These are phyloP conservation scores for Drosophila pegasa DNA, from an alignment of 2,888 invertebrate species.

Conservation along the genomic window DNA sequence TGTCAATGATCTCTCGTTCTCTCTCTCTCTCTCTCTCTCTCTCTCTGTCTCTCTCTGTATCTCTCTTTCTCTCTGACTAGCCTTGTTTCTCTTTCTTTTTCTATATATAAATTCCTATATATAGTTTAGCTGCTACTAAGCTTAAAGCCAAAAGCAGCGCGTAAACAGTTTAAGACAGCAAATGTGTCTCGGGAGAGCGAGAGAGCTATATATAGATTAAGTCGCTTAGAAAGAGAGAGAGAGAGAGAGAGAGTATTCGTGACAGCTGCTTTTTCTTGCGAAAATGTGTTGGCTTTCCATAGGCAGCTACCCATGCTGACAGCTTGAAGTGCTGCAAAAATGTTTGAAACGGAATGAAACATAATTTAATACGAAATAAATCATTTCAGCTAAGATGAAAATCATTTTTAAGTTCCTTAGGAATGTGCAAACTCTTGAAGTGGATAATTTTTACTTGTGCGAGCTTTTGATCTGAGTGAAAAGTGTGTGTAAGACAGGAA, in stretches of 20 bases:
- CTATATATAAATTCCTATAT: conserved; percentile 21
- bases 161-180: conserved; percentile 33
- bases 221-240: conserved; percentile 7
- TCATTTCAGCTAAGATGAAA: not conserved
- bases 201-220: not conserved
- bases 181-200: not conserved
- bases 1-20: conserved; percentile 35
- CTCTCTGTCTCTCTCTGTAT: not conserved
- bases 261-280: conserved; percentile 4
- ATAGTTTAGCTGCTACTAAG: conserved; percentile 22
- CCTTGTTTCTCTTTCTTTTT: not conserved
- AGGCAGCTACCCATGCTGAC: not conserved
- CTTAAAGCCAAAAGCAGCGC: conserved; percentile 36
- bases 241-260: not conserved
- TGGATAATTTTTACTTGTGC: no score
- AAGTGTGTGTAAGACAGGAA: not conserved
- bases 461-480: not conserved
- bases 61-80: not conserved
- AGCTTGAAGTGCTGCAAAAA: not conserved
- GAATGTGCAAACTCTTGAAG: not conserved
- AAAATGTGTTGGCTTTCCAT: conserved; percentile 1
- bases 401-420: not conserved
- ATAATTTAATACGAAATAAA: conserved; percentile 7
- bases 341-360: not conserved
- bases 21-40: not conserved